Conservation (phyloP, 1,140 invertebrate species). For the Drosophila nasuta region DNA sequence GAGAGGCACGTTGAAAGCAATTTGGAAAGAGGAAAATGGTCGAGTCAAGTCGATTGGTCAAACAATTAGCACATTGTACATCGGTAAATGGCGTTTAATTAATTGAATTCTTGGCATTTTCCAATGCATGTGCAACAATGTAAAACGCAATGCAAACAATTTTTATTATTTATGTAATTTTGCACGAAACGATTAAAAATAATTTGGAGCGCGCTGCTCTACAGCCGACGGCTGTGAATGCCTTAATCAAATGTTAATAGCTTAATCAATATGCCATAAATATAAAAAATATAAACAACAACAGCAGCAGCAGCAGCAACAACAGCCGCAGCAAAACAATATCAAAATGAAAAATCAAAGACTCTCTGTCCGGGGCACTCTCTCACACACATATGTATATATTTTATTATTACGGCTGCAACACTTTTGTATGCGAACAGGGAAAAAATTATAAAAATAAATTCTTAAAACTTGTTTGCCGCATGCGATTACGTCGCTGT, state of each 20-base stretch:
- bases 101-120: conserved; percentile 66
- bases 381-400: conserved; percentile 14
- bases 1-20: conserved; percentile 14
- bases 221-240: conserved; percentile 72
- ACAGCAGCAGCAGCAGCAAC: conserved; percentile 23
- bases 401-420: conserved; percentile 57
- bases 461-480: conserved; percentile 80
- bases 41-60: conserved; percentile 3
- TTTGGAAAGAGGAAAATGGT: conserved; percentile 51
- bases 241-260: conserved; percentile 83
- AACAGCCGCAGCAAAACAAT: conserved; percentile 31
- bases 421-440: conserved; percentile 70
- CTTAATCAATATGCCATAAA: conserved; percentile 83
- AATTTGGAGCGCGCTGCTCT: conserved; percentile 69
- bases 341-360: conserved; percentile 52
- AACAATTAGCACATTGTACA: conserved; percentile 57
- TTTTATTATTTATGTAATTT: conserved; percentile 50
- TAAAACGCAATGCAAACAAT: conserved; percentile 55
- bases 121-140: conserved; percentile 29
- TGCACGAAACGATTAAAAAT: conserved; percentile 61
- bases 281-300: conserved; percentile 52
- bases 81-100: conserved; percentile 68
- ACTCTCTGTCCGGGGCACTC: conserved; percentile 49
- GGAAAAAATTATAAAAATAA: conserved; percentile 76
- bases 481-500: conserved; percentile 75